phyloP scores from a whole-genome alignment of 2,113 vertebrate species.

The Chloebia gouldiae region DNA sequence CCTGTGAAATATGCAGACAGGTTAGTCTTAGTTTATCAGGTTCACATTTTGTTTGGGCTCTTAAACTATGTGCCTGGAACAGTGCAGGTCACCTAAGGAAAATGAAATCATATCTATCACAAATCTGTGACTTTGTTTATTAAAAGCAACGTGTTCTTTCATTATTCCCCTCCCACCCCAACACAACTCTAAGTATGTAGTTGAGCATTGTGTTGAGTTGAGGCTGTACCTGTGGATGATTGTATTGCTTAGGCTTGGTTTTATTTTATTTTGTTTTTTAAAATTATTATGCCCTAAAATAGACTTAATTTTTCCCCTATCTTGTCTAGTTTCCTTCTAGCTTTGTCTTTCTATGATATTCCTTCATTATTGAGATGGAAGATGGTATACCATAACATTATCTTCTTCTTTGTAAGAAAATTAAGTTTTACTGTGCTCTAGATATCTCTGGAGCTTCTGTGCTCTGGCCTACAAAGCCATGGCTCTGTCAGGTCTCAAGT shows the following conservation, averaged over 20 bases:
- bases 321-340: not conserved
- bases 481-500: not conserved
- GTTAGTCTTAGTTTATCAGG: slow-evolving; percentile 64
- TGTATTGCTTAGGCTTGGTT: not conserved
- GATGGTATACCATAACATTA: not conserved
- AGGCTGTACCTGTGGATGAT: not conserved
- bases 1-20: slow-evolving; percentile 95
- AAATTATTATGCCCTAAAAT: not conserved
- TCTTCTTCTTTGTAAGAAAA: not conserved
- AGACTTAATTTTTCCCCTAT: not conserved
- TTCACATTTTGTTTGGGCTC: not conserved
- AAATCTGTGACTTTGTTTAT: not conserved
- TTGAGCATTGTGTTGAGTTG: not conserved
- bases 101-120: not conserved
- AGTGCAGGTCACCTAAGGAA: not conserved
- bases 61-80: not conserved
- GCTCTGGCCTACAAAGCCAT: not conserved
- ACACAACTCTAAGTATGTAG: not conserved
- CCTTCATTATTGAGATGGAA: not conserved
- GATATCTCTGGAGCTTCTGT: not conserved
- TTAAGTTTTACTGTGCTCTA: not conserved
- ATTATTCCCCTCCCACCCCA: accelerated
- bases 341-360: not conserved
- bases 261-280: not conserved
- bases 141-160: not conserved